Percentiles rank a stretch among this genome's conserved stretches.
These are phyloP conservation scores for Latrodectus elegans DNA, from an alignment of 2,888 invertebrate species.

Conservation along the genomic window DNA sequence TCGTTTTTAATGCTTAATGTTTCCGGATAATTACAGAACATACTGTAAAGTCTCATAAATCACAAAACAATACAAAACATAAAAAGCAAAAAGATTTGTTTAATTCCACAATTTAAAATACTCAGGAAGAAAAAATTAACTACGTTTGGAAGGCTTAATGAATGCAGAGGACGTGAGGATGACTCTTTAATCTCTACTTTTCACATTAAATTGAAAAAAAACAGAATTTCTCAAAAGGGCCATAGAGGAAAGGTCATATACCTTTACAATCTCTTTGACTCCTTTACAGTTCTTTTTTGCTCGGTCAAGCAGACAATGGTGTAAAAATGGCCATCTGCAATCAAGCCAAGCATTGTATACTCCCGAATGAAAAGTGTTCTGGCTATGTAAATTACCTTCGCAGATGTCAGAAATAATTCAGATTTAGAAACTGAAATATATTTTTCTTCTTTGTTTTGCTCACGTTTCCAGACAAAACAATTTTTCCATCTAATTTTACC, in stretches of 20 bases:
- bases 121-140: no score
- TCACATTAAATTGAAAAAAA: no score
- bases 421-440: background rate
- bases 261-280: background rate
- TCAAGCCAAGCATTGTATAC: background rate
- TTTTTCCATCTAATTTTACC: background rate
- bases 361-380: background rate
- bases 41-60: no score
- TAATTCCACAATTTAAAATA: no score
- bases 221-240: no score
- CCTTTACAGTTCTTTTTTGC: background rate
- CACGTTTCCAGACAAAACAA: background rate
- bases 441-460: background rate
- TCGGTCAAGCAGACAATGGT: conserved; percentile 2
- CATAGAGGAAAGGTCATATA: background rate
- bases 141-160: no score
- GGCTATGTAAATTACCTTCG: background rate
- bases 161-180: no score
- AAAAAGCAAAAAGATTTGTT: no score
- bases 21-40: no score
- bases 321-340: background rate
- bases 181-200: no score
- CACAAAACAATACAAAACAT: no score
- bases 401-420: background rate
- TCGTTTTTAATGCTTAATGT: no score